Conservation (phyloP, 2,888 invertebrate species). For the Stegophylla sp. region DNA sequence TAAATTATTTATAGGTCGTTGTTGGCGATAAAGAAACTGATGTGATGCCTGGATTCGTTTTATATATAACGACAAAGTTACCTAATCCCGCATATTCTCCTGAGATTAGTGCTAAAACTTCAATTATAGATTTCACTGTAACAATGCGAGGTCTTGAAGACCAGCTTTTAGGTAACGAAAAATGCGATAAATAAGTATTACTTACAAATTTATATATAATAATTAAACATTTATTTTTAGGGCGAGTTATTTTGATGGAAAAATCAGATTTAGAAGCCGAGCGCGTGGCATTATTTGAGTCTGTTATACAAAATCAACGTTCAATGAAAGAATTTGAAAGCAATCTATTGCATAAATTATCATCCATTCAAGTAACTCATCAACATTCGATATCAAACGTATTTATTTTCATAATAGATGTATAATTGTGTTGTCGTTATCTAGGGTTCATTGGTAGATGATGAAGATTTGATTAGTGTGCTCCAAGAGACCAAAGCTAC, state of each 20-base stretch:
- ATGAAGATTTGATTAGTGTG: conserved; percentile 91
- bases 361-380: conserved; percentile 75
- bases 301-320: conserved; percentile 94
- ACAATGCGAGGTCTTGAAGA: conserved; percentile 96
- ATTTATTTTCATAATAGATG: neutral
- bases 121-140: conserved; percentile 96
- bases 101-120: conserved; percentile 94
- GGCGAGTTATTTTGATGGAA: conserved; percentile 93
- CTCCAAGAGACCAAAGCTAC: conserved; percentile 85
- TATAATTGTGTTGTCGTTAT: neutral
- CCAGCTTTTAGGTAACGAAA: conserved; percentile 75
- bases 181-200: neutral
- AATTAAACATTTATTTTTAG: conserved; percentile 62
- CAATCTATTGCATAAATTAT: conserved; percentile 87
- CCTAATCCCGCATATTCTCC: conserved; percentile 97
- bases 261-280: conserved; percentile 95
- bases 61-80: conserved; percentile 94
- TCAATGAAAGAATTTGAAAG: conserved; percentile 96
- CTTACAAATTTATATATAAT: too few species aligned
- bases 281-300: conserved; percentile 89
- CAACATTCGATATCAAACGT: neutral
- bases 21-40: conserved; percentile 97
- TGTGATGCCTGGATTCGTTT: conserved; percentile 92
- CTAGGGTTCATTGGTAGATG: conserved; percentile 88
- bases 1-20: conserved; percentile 70